phyloP scores from a whole-genome alignment of 2,888 invertebrate species.

The Scaeva pyrastri region DNA sequence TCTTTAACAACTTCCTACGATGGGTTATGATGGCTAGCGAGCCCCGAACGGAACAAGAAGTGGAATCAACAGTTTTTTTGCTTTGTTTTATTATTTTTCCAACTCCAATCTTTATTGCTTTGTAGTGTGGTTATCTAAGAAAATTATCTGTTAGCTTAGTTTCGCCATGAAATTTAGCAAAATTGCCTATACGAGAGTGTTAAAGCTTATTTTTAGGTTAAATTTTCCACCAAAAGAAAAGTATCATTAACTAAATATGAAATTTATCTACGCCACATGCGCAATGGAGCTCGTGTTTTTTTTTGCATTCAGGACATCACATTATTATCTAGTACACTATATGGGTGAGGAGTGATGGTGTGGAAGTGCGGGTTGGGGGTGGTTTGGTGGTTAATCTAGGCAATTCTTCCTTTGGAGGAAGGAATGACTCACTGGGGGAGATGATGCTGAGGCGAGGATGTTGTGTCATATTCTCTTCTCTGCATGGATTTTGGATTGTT shows the following conservation, averaged over 20 bases:
- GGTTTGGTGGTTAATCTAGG: slow-evolving; percentile 20
- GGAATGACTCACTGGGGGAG: slow-evolving; percentile 69
- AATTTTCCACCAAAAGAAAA: slow-evolving; percentile 22
- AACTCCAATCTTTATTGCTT: neutral
- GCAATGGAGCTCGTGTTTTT: slow-evolving; percentile 20
- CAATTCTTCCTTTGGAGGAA: neutral
- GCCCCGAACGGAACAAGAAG: neutral
- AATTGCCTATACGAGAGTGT: slow-evolving; percentile 18
- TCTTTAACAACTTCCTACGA: slow-evolving; percentile 49
- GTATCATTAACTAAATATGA: slow-evolving; percentile 60
- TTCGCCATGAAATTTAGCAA: slow-evolving; percentile 50
- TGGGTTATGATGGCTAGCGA: neutral
- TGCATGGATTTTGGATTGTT: slow-evolving; percentile 42
- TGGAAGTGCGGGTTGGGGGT: slow-evolving; percentile 26
- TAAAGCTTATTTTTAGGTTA: slow-evolving; percentile 51
- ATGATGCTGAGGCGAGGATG: slow-evolving; percentile 58
- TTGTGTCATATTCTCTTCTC: slow-evolving; percentile 8
- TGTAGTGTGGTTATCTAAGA: slow-evolving; percentile 47
- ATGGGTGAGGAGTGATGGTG: slow-evolving; percentile 12
- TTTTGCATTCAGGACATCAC: slow-evolving; percentile 34
- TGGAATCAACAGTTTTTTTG: slow-evolving; percentile 59
- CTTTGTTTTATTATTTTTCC: neutral
- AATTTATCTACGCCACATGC: slow-evolving; percentile 47
- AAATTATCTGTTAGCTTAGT: slow-evolving; percentile 57
- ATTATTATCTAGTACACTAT: slow-evolving; percentile 6